These are phyloP conservation scores for Taeniopygia guttata DNA, from an alignment of 2,797 vertebrate species.

Conservation along the genomic window DNA sequence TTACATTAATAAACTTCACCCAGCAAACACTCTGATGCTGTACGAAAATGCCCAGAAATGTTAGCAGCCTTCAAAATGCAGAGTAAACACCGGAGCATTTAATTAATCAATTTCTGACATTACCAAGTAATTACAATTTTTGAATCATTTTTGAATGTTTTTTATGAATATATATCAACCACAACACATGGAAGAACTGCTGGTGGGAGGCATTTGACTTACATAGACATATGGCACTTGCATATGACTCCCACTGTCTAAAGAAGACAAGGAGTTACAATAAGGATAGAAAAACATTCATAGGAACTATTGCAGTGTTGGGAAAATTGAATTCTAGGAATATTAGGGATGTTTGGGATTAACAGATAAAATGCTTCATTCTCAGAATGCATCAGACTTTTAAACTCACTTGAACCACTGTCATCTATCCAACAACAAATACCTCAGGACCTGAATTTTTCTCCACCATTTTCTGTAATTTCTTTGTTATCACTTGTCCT, in stretches of 20 bases:
- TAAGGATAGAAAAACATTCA: neutral
- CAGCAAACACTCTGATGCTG: neutral
- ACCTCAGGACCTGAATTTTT: neutral
- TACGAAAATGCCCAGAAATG: conserved; percentile 33
- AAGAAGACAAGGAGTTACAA: neutral
- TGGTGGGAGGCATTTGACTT: neutral
- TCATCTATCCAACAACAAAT: neutral
- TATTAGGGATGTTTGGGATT: neutral
- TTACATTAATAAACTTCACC: conserved; percentile 67
- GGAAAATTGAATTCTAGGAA: neutral
- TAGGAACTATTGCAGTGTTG: neutral
- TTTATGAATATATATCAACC: conserved; percentile 36
- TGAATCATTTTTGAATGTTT: conserved; percentile 36
- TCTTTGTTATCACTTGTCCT: neutral
- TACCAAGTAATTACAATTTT: conserved; percentile 48
- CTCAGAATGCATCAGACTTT: neutral
- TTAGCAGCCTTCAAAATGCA: conserved; percentile 24
- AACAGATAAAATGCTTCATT: neutral
- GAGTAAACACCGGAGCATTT: conserved; percentile 49
- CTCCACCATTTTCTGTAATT: neutral
- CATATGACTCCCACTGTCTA: neutral
- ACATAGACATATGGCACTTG: neutral
- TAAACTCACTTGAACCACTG: neutral
- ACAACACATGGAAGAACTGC: neutral
- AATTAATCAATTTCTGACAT: conserved; percentile 58